Base-by-base conservation (phyloP, 2,113 vertebrate species). In the Baryphthengus martii region DNA sequence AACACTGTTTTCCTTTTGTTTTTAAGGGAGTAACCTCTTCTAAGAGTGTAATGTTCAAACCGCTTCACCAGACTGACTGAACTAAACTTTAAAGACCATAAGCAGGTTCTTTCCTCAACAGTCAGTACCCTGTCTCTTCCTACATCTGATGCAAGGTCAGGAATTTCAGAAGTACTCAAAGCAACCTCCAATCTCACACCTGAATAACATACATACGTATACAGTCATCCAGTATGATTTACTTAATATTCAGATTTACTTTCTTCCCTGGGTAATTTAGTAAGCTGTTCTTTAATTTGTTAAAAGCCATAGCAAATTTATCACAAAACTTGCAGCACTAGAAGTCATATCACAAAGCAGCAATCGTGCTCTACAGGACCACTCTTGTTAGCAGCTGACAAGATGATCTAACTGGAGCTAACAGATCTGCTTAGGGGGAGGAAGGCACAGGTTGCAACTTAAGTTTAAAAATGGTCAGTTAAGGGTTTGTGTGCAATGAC, bases 1-100 rank as follows among this genome's bases (percentile, higher is more conserved):
- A 94, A 58, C 40, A 85, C 18, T 56, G 13, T 8, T 67, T 67
- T 62, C 28, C 52, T 87, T 81, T 17, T 81, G 61, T 2, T 79
- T 83, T 9, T 26, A 45, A 74, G 28, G 15, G 47, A 83, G 72
- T 28, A 90, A 71, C 7, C 31, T 89, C 45, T 86, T 40, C 1
- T 1, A 83, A 79, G 12, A 82, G 11, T 5, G 1, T 9, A 82
- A 72, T 0, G 0, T 63, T 47, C 35, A 74, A 84, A 58, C 9
- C 35, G 85, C 52, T 73, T 80, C 59, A 70, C 13, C 33, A 88
- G 71, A 40, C 23, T 52, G 24, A 65, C 37, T 33, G 12, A 88
- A 61, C 5, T 35, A 15, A 74, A 50, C 45, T 84, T 80, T 73
- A 58, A 53, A 66, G n/a, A 76, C 35, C 28, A 14, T 25, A 24